These are phyloP conservation scores for Planococcus citri DNA, from an alignment of 1,140 invertebrate genomes.

Conservation along the genomic window DNA sequence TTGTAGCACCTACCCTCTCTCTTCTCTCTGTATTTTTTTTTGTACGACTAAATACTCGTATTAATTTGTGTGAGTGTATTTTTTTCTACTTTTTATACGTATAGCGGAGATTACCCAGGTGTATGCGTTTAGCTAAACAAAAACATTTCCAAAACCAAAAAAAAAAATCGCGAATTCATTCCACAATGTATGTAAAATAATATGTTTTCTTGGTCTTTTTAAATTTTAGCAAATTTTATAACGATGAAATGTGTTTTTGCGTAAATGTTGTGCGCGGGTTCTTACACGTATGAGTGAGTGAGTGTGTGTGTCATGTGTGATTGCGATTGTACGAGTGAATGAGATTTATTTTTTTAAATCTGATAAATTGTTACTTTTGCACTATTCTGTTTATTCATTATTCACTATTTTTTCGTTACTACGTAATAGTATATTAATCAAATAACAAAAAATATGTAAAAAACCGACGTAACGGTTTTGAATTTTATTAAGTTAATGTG, in stretches of 20 bases:
- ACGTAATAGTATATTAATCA: constrained; percentile 15
- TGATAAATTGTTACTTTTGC: constrained; percentile 18
- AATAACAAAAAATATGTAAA: constrained; percentile 15
- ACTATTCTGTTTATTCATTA: constrained; percentile 13
- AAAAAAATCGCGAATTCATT: neutral
- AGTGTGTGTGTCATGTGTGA: neutral
- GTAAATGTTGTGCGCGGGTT: neutral
- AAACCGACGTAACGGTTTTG: neutral
- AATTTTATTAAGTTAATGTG: constrained; percentile 5
- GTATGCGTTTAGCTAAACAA: neutral
- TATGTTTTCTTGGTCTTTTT: neutral
- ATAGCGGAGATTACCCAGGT: neutral
- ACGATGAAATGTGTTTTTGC: neutral
- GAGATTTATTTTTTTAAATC: constrained; percentile 17
- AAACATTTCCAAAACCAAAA: no score
- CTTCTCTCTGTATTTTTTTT: no score
- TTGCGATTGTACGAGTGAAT: neutral
- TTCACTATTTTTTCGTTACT: constrained; percentile 10
- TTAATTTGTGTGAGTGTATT: constrained; percentile 5
- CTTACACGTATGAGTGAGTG: neutral
- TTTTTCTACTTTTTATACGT: constrained; percentile 1
- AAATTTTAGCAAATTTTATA: neutral
- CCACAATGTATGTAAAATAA: neutral
- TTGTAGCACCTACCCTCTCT: neutral
- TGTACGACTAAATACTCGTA: neutral